Evolutionary conservation across 2,113 vertebrate genomes (phyloP).

Genomic region (Pristiophorus japonicus): DNA sequence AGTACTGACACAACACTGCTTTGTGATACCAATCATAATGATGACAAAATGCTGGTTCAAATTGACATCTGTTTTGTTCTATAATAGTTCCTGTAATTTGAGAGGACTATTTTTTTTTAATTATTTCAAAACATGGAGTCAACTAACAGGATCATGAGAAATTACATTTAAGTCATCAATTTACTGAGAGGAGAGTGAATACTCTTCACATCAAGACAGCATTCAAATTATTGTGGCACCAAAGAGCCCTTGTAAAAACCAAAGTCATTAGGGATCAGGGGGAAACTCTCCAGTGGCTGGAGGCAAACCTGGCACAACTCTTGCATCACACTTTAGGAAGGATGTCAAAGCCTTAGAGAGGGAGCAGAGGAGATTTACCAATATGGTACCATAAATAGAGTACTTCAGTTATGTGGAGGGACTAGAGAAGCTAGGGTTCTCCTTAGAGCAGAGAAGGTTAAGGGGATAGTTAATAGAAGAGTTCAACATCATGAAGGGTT

Average conservation of each 20-base stretch:
- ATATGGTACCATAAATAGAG: no score
- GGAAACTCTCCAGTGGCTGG: neutral
- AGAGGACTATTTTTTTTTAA: conserved; percentile 11
- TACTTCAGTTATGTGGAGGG: no score
- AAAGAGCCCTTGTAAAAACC: neutral
- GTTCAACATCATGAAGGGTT: no score
- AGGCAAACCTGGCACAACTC: neutral
- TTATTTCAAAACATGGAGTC: neutral
- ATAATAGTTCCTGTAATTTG: conserved; percentile 1
- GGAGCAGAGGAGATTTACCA: no score
- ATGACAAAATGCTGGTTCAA: conserved; percentile 27
- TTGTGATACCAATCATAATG: neutral
- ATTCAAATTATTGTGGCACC: neutral
- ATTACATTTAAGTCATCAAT: neutral
- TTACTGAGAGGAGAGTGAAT: neutral
- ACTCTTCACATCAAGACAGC: neutral
- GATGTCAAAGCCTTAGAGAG: no score
- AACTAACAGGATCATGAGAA: neutral
- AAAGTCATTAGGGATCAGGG: neutral
- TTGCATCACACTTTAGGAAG: no score
- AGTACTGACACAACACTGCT: conserved; percentile 13
- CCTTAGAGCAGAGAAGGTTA: no score
- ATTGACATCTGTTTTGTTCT: conserved; percentile 17
- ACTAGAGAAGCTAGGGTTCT: no score
- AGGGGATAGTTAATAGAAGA: no score